Percentiles rank a stretch among this genome's conserved stretches.
Evolutionary conservation across 2,113 vertebrate species (phyloP).

Genomic region (Pipra filicauda): DNA sequence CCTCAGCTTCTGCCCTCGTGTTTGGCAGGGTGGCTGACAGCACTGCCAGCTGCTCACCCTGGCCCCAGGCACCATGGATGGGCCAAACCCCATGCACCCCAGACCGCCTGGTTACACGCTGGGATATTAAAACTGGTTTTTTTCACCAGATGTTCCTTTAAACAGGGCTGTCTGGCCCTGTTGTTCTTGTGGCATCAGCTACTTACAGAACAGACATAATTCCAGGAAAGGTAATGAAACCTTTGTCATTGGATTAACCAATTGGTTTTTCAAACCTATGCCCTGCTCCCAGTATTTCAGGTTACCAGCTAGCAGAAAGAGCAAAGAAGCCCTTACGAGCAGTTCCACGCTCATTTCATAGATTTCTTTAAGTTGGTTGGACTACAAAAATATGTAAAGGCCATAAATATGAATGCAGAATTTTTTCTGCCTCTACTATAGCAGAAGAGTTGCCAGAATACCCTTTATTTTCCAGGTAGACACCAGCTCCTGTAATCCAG

Average conservation of each 20-base stretch:
- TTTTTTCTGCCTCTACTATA: not conserved
- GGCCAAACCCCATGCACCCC: fast-evolving
- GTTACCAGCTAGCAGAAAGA: not conserved
- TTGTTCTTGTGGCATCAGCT: not conserved
- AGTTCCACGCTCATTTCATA: not conserved
- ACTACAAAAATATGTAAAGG: not conserved
- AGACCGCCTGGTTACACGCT: fast-evolving
- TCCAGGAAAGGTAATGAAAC: not conserved
- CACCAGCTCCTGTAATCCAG: not conserved
- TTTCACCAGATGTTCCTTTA: not conserved
- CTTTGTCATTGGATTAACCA: not conserved
- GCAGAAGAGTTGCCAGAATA: not conserved
- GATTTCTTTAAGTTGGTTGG: not conserved
- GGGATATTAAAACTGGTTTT: not conserved
- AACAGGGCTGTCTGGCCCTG: too few species aligned
- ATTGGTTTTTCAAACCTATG: fast-evolving
- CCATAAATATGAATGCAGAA: not conserved
- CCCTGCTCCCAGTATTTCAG: not conserved
- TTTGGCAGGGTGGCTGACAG: not conserved
- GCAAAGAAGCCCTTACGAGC: not conserved
- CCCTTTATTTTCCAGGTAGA: not conserved
- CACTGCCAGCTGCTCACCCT: fast-evolving
- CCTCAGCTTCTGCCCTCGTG: fast-evolving
- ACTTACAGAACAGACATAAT: not conserved
- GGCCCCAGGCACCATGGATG: fast-evolving